These are phyloP conservation scores for Stylophora pistillata DNA, from an alignment of 64 coral and sea anemone species.

Conservation along the genomic window DNA sequence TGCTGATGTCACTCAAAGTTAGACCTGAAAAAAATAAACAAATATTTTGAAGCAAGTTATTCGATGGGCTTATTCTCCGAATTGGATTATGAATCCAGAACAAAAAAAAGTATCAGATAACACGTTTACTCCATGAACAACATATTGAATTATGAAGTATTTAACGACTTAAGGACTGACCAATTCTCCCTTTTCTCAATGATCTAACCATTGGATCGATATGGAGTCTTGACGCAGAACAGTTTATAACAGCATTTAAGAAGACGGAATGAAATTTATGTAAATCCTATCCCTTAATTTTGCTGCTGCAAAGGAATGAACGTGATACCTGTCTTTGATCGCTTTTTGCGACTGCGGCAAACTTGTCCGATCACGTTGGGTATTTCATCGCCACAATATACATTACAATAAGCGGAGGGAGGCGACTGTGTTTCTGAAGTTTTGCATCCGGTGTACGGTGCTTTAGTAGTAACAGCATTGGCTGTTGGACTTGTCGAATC, in stretches of 20 bases:
- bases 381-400: neutral
- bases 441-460: neutral
- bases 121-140: too few species aligned
- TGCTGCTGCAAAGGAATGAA: neutral
- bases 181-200: too few species aligned
- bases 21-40: neutral
- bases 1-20: neutral
- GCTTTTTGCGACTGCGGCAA: neutral
- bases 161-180: too few species aligned
- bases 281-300: too few species aligned
- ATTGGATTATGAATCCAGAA: too few species aligned
- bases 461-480: neutral
- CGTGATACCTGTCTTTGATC: neutral
- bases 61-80: neutral
- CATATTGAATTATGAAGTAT: too few species aligned
- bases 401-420: neutral
- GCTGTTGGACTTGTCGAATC: neutral
- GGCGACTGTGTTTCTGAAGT: neutral
- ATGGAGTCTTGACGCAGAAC: too few species aligned
- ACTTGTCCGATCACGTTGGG: neutral
- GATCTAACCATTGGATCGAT: too few species aligned
- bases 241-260: too few species aligned
- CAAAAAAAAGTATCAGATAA: too few species aligned
- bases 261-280: too few species aligned
- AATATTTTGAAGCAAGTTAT: neutral